Percentiles rank a stretch among this genome's conserved stretches.
phyloP scores from a whole-genome alignment of 2,888 invertebrate species.

The Morpho helenor region DNA sequence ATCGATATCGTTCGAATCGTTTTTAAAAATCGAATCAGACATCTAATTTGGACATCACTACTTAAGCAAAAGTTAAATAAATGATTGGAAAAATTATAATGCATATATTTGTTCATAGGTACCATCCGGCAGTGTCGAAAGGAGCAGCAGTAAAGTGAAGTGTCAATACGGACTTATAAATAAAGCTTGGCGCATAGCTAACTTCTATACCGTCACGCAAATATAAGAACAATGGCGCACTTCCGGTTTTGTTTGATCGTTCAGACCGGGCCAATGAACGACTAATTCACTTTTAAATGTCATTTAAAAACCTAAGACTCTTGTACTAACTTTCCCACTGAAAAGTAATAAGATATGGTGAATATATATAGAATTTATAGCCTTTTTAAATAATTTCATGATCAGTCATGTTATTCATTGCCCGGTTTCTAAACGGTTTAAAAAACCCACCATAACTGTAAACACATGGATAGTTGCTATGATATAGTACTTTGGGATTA shows the following conservation, averaged over 20 bases:
- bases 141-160: conserved; percentile 67
- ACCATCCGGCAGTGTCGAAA: conserved; percentile 43
- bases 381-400: no score
- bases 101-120: conserved; percentile 38
- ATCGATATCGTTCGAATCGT: no score
- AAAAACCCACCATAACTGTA: neutral
- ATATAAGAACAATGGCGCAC: conserved; percentile 18
- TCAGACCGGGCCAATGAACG: neutral
- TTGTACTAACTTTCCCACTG: no score
- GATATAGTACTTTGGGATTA: neutral
- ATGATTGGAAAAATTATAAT: no score
- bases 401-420: no score
- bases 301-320: neutral
- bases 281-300: neutral
- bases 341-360: no score
- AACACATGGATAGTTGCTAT: conserved; percentile 2
- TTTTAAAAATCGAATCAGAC: no score
- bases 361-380: no score
- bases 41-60: neutral
- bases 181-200: conserved; percentile 60
- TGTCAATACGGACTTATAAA: conserved; percentile 71
- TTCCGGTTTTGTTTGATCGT: conserved; percentile 3
- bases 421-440: neutral
- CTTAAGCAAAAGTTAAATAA: no score
- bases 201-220: conserved; percentile 38